phyloP scores from a whole-genome alignment of 2,113 vertebrate genomes.

The Festucalex cinctus region DNA sequence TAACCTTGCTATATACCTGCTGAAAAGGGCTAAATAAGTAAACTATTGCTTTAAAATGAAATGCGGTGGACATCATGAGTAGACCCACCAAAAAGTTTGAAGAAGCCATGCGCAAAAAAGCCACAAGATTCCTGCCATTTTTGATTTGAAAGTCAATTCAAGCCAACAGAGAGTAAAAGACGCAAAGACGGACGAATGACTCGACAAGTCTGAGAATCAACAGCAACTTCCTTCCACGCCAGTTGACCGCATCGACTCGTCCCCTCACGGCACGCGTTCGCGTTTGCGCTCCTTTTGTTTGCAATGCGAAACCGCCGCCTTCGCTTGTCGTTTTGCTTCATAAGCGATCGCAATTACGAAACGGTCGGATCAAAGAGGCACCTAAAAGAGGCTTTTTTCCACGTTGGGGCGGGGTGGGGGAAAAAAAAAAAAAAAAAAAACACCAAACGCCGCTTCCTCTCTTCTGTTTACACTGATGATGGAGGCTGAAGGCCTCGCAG shows the following conservation, averaged over 20 bases:
- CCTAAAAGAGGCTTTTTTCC: conserved; percentile 53
- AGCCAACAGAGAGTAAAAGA: neutral
- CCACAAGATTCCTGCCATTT: neutral
- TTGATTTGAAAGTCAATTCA: neutral
- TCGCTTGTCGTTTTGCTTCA: conserved; percentile 58
- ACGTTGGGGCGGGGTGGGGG: conserved; percentile 24
- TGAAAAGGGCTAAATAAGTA: too few relatives aligned
- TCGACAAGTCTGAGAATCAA: neutral
- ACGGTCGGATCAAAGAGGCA: conserved; percentile 63
- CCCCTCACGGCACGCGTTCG: conserved; percentile 4
- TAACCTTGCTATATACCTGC: too few relatives aligned
- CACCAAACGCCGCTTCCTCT: conserved; percentile 45
- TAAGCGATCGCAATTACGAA: conserved; percentile 65
- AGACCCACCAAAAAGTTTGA: neutral
- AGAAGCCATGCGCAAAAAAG: neutral
- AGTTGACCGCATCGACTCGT: neutral
- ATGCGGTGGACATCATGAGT: neutral
- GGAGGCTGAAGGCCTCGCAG: conserved; percentile 48
- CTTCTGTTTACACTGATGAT: conserved; percentile 67
- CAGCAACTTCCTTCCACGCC: neutral
- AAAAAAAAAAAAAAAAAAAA: too few relatives aligned
- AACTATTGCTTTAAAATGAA: neutral
- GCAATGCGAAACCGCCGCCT: conserved; percentile 47
- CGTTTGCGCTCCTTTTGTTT: conserved; percentile 31
- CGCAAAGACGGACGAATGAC: neutral